Conservation (phyloP, 1,140 invertebrate species). For the Pogonomyrmex barbatus region DNA sequence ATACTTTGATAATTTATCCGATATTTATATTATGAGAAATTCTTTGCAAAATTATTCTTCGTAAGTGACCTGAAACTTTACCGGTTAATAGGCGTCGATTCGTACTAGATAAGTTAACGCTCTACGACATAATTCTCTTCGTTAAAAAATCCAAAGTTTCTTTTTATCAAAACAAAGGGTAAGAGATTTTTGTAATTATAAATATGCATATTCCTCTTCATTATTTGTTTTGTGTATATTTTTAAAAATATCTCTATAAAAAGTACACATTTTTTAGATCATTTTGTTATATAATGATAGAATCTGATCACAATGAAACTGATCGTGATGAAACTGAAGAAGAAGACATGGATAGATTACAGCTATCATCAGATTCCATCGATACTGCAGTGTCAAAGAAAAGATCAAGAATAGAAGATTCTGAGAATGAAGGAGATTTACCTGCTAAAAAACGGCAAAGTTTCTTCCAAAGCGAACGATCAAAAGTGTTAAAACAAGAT, state of each 20-base stretch:
- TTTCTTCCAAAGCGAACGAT: conserved; percentile 20
- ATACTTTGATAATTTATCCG: background rate
- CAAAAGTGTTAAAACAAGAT: conserved; percentile 15
- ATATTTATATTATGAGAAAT: no score
- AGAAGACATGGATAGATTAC: conserved; percentile 17
- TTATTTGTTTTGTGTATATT: background rate
- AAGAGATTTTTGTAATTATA: background rate
- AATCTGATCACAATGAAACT: conserved; percentile 77
- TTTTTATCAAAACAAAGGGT: background rate
- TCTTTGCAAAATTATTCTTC: background rate
- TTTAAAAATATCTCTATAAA: background rate
- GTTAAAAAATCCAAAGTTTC: background rate
- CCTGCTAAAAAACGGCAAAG: conserved; percentile 69
- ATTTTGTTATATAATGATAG: conserved; percentile 75
- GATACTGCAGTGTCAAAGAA: conserved; percentile 47
- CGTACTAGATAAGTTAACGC: background rate
- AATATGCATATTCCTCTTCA: background rate
- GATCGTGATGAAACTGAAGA: conserved; percentile 76
- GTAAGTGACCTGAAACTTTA: background rate
- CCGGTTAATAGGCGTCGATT: background rate
- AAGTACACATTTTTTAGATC: conserved; percentile 28
- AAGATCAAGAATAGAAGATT: conserved; percentile 56
- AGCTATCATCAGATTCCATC: conserved; percentile 3
- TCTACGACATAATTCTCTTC: background rate
- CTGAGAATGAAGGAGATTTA: conserved; percentile 66